Percentiles rank a stretch among this genome's conserved stretches.
Conservation (phyloP, 2,888 invertebrate species). For the Eristalis intricaria region DNA sequence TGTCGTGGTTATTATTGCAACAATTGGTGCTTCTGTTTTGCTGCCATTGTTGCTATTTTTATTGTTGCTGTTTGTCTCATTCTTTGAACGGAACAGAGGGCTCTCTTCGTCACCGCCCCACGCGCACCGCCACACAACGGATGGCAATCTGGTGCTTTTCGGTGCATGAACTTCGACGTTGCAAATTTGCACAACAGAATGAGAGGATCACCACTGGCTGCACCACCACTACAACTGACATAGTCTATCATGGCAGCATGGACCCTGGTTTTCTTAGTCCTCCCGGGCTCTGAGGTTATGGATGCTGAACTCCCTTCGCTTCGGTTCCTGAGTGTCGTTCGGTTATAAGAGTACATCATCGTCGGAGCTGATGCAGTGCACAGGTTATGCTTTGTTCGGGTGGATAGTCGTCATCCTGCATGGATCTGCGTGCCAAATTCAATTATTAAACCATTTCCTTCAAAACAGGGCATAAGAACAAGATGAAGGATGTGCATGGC, state of each 20-base stretch:
- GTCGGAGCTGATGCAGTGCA: constrained; percentile 5
- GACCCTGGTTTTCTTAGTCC: constrained; percentile 21
- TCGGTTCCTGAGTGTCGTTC: constrained; percentile 27
- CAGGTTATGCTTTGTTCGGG: constrained; percentile 22
- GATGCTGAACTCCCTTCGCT: constrained; percentile 24
- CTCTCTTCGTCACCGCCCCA: background rate
- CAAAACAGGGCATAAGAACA: constrained; percentile 47
- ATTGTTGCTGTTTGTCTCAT: constrained; percentile 30
- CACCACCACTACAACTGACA: background rate
- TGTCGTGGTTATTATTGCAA: constrained; percentile 66
- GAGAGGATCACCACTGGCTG: background rate
- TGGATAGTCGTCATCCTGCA: constrained; percentile 12
- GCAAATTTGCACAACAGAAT: constrained; percentile 27
- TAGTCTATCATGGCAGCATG: constrained; percentile 45
- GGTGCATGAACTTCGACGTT: constrained; percentile 58
- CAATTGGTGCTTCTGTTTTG: constrained; percentile 59
- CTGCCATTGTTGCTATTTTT: constrained; percentile 47
- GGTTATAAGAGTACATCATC: constrained; percentile 37
- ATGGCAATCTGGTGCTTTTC: constrained; percentile 26
- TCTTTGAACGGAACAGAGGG: background rate
- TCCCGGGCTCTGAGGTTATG: constrained; percentile 20
- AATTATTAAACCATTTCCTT: constrained; percentile 69
- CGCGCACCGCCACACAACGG: background rate
- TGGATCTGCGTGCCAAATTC: constrained; percentile 62
- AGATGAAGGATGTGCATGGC: constrained; percentile 50